Base-by-base conservation (phyloP, 2,888 invertebrate species). In the Celastrina argiolus region DNA sequence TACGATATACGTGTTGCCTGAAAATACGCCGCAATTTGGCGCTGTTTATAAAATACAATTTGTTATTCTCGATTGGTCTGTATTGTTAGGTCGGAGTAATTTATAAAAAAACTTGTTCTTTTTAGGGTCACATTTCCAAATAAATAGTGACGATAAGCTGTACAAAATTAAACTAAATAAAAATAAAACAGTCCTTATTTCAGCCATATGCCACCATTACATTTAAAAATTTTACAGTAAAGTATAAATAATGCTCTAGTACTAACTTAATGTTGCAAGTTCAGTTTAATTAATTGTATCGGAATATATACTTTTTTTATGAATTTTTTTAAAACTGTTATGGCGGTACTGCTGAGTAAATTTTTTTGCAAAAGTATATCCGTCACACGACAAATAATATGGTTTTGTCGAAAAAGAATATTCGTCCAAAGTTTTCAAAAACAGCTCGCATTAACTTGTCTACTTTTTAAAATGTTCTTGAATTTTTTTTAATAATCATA, bases 231-330 rank as follows among this genome's bases (percentile, higher is more conserved):
- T 6, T 28, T 0, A 1, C 2, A 4, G 31, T 31, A 31, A 22
- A 16, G 51, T 16, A 4, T 16, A 51, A 12, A 5, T 12, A 51
- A 51, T 51, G 22, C 5, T 18, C 16, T 22, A 22, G 22, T 51
- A 22, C 12, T 51, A 1, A 51, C 22, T 51, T 22, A 51, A 51
- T 26, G 22, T 26, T 26, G 22, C 51, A 26, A 51, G 22, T 22
- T 51, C 51, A 51, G 22, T 51, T 51, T 14, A 22, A 51, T 51
- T 51, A 51, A 22, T 51, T 51, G 51, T 51, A 22, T 51, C 51
- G 26, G 22, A 12, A 51, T 51, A 51, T 59, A 34, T 34, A 59
- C 18, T 59, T 59, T 58, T 58, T 31, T 58, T 58, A 14, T 31
- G 14, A 58, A 45, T 18, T 45, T 45, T 51, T 26, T 22, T 51